These are phyloP conservation scores for Magallana angulata DNA, from an alignment of 1,140 invertebrate species.

Conservation along the genomic window DNA sequence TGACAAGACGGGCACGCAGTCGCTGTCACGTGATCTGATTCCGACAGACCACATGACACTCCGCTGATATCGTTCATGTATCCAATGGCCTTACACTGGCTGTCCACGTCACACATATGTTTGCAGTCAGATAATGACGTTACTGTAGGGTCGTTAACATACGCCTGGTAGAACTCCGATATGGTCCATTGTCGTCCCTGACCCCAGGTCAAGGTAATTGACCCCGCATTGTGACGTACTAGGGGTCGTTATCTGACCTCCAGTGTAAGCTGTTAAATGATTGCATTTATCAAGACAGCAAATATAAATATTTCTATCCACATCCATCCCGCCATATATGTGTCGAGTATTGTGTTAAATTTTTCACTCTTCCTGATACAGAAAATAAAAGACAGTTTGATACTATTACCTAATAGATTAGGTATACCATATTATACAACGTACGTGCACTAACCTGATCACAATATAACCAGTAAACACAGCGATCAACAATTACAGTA, in stretches of 20 bases:
- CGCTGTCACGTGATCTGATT: not conserved
- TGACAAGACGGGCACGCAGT: not conserved
- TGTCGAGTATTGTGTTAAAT: too few relatives aligned
- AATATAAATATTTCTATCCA: not conserved
- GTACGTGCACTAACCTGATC: too few relatives aligned
- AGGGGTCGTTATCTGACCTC: not conserved
- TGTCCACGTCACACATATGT: not conserved
- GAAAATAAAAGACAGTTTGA: too few relatives aligned
- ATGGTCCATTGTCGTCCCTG: not conserved
- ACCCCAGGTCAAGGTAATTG: not conserved
- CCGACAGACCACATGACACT: not conserved
- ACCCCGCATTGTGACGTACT: not conserved
- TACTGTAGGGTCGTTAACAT: not conserved
- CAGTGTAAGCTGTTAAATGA: not conserved
- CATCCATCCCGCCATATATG: not conserved
- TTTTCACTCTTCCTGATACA: too few relatives aligned
- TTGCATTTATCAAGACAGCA: too few relatives aligned
- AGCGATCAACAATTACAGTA: too few relatives aligned
- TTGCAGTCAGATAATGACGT: not conserved
- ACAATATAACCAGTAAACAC: too few relatives aligned
- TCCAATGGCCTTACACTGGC: not conserved
- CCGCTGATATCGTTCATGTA: not conserved
- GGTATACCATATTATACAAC: too few relatives aligned
- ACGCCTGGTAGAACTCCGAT: not conserved
- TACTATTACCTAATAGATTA: too few relatives aligned